phyloP scores from a whole-genome alignment of 2,797 vertebrate genomes.

The Darevskia nairensis region DNA sequence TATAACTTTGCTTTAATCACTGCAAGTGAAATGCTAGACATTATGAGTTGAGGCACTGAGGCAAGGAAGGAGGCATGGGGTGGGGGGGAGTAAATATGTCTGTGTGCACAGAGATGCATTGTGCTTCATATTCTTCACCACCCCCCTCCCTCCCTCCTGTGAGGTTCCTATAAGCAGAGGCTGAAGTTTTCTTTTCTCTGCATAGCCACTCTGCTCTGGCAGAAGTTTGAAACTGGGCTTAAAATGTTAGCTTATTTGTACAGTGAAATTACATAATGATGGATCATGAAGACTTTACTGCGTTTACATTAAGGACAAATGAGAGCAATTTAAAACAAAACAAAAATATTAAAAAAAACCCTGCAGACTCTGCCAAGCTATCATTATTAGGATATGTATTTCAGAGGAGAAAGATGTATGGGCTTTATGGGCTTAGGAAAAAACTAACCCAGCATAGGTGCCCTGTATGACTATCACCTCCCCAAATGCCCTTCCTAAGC shows the following conservation, averaged over 20 bases:
- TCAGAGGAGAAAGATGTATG: neutral
- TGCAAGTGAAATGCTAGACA: neutral
- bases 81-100: neutral
- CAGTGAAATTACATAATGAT: neutral
- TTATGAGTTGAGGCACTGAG: neutral
- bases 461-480: neutral
- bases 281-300: neutral
- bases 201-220: neutral
- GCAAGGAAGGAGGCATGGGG: neutral
- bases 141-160: neutral
- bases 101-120: neutral
- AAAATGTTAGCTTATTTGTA: neutral
- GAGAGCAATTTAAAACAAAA: neutral
- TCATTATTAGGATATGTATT: neutral
- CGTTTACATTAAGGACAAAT: neutral
- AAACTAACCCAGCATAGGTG: neutral
- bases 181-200: neutral
- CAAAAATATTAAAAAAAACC: neutral
- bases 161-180: conserved; percentile 11
- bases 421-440: neutral
- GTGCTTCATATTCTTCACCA: neutral
- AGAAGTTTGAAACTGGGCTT: neutral
- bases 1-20: neutral
- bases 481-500: neutral
- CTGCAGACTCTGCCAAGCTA: neutral